Conservation (phyloP, 2,888 invertebrate species). For the Steinernema scapterisci region DNA sequence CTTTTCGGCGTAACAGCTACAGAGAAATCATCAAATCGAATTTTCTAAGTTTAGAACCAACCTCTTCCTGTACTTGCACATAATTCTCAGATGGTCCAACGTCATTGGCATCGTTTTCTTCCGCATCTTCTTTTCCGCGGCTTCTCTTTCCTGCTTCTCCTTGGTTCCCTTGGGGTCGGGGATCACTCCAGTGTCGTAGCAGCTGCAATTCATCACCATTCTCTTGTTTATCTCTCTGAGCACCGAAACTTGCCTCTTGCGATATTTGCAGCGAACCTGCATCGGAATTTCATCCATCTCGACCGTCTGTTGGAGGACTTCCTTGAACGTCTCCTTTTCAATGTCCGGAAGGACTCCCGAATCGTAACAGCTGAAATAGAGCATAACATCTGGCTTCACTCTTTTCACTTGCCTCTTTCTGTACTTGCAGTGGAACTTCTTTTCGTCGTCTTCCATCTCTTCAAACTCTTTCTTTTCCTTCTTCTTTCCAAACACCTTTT, state of each 20-base stretch:
- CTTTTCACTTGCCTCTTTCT: constrained; percentile 42
- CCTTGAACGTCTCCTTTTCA: background rate
- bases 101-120: constrained; percentile 35
- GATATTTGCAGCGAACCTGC: constrained; percentile 60
- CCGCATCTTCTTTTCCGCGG: constrained; percentile 30
- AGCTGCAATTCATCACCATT: constrained; percentile 33
- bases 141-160: constrained; percentile 25
- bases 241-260: constrained; percentile 37
- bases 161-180: constrained; percentile 38
- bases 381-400: constrained; percentile 16
- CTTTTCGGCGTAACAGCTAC: constrained; percentile 49
- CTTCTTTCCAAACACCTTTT: background rate
- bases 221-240: too few species aligned
- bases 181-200: constrained; percentile 48
- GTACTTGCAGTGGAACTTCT: constrained; percentile 57
- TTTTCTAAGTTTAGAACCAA: too few species aligned
- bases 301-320: constrained; percentile 25
- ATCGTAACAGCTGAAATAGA: constrained; percentile 42
- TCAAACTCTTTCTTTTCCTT: constrained; percentile 29
- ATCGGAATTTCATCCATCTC: constrained; percentile 15
- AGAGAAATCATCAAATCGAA: too few species aligned
- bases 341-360: constrained; percentile 39
- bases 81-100: constrained; percentile 16
- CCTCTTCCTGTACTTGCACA: constrained; percentile 53
- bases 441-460: constrained; percentile 35